Evolutionary conservation across 2,797 vertebrate genomes (phyloP), one percentile per base, ranked within the genome.

Genomic region (Intellagama lesueurii): DNA sequence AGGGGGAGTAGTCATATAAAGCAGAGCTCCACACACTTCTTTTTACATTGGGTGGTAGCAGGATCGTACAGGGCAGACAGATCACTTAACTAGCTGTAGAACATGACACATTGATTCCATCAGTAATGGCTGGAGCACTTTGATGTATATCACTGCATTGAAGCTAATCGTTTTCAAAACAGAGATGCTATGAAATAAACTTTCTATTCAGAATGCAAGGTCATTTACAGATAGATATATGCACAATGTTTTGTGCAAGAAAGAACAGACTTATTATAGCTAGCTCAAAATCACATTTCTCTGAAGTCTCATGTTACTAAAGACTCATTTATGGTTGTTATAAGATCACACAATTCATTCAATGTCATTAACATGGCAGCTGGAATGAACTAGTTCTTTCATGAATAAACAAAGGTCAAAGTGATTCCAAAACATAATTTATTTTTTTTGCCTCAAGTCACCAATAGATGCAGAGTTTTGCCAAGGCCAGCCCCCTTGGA

Each of bases 141-240:
- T n/a, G 7, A 60, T 60, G 4, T 17, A 40, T 49, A 17, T 35
- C 64, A 76, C 77, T n/a, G 19, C 28, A 47, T 24, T 64, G 30
- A 56, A 26, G 26, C n/a, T 44, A n/a, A 64, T 16, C 3, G 4
- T 68, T 88, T 35, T 47, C 68, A 85, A 77, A 80, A 78, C 16
- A 52, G 78, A 30, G 40, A 64, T 75, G 16, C 14, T 85, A 73
- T 60, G 4, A 85, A 89, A 80, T 88, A 86, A 85, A 89, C 90
- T 93, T 93, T 91, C 94, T 94, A 94, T 35, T 94, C 94, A 95
- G 92, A 77, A 79, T 70, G 75, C 24, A 79, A 76, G 3, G 19
- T 5, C 7, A 68, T 52, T 77, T 69, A 77, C 56, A 88, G 44
- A 81, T 82, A 88, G 44, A 81, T 82, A 95, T 69, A 83, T 9